Conservation (phyloP, 2,113 vertebrate species). For the Scatophagus argus region DNA sequence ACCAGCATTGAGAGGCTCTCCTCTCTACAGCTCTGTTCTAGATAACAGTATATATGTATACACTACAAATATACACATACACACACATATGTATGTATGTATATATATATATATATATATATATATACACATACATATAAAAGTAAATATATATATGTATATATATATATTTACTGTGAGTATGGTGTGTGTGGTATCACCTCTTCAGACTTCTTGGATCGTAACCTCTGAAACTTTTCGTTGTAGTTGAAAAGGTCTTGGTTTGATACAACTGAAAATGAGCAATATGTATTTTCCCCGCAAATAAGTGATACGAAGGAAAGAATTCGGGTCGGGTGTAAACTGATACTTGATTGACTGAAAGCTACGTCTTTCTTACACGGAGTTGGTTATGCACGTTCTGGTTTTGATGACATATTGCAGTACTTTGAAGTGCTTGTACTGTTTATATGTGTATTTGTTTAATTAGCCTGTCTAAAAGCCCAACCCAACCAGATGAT, state of each 20-base stretch:
- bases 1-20: constrained; percentile 83
- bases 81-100: constrained; percentile 12
- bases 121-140: constrained; percentile 7
- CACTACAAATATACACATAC: constrained; percentile 35
- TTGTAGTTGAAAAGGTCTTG: constrained; percentile 70
- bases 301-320: constrained; percentile 76
- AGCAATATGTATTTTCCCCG: constrained; percentile 82
- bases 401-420: constrained; percentile 67
- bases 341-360: constrained; percentile 75
- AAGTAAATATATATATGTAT: constrained; percentile 29
- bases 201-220: constrained; percentile 71
- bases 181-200: constrained; percentile 69
- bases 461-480: constrained; percentile 68
- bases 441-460: constrained; percentile 66
- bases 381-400: constrained; percentile 86
- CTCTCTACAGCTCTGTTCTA: constrained; percentile 75
- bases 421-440: constrained; percentile 70
- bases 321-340: constrained; percentile 56
- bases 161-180: constrained; percentile 49
- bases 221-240: constrained; percentile 73
- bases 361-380: constrained; percentile 65
- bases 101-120: constrained; percentile 26
- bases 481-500: constrained; percentile 78
- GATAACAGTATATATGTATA: constrained; percentile 63
- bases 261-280: constrained; percentile 73